phyloP scores from a whole-genome alignment of 2,797 vertebrate species.

The Vipera latastei region DNA sequence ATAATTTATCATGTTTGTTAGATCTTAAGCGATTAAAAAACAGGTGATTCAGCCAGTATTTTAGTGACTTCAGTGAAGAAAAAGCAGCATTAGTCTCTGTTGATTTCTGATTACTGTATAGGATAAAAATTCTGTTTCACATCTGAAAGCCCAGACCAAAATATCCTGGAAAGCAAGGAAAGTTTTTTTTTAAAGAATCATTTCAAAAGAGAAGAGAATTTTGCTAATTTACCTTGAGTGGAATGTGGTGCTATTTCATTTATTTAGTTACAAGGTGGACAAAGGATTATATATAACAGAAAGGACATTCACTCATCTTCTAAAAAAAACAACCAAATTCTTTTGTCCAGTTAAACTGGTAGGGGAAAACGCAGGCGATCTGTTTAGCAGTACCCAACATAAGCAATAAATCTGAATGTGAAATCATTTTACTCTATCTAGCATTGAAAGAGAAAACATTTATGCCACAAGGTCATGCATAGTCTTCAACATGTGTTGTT shows the following conservation, averaged over 20 bases:
- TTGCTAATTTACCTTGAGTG: background rate
- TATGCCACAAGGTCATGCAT: background rate
- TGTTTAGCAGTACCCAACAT: background rate
- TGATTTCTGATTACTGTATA: background rate
- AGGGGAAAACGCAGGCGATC: background rate
- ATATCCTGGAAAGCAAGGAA: background rate
- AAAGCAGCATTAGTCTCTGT: conserved; percentile 20
- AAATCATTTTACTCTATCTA: background rate
- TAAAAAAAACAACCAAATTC: background rate
- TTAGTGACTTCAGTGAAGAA: background rate
- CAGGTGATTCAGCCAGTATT: background rate
- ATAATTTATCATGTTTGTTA: background rate
- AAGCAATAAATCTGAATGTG: background rate
- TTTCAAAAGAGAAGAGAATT: background rate
- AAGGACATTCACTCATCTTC: background rate
- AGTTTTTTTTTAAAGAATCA: background rate
- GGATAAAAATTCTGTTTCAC: conserved; percentile 1
- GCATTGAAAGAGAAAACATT: background rate
- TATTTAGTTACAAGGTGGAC: background rate
- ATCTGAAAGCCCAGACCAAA: conserved; percentile 13
- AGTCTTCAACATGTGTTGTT: background rate
- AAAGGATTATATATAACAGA: background rate
- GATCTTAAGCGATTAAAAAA: background rate
- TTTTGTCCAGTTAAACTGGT: background rate
- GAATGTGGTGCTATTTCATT: background rate